Evolutionary conservation across 2,797 vertebrate genomes (phyloP).

Genomic region (Furcifer pardalis): DNA sequence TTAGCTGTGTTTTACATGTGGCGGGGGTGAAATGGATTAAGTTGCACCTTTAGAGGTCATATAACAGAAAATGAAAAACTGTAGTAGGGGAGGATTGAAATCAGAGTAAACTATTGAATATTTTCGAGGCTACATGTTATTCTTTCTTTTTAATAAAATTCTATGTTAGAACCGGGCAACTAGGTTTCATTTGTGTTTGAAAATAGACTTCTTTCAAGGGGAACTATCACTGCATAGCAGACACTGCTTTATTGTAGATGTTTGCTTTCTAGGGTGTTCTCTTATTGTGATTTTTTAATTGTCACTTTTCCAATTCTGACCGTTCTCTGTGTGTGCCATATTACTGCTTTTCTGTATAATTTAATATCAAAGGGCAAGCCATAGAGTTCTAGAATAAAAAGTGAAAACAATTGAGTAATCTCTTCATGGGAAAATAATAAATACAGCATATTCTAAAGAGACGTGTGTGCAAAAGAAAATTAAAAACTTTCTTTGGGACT

Average conservation of each 20-base stretch:
- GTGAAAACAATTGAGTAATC: background rate
- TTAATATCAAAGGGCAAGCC: background rate
- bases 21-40: conserved; percentile 44
- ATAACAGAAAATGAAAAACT: conserved; percentile 43
- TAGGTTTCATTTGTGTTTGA: background rate
- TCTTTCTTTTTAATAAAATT: background rate
- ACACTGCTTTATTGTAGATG: background rate
- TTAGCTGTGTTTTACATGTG: conserved; percentile 29
- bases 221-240: background rate
- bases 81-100: conserved; percentile 28
- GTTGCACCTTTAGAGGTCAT: conserved; percentile 18
- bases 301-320: background rate
- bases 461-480: background rate
- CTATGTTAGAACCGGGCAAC: conserved; percentile 11
- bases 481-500: background rate
- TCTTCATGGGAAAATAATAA: background rate
- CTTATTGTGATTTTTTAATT: background rate
- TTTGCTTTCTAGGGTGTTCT: background rate
- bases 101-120: conserved; percentile 32
- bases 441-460: background rate
- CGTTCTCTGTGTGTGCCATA: background rate
- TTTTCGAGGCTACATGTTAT: background rate
- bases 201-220: conserved; percentile 4
- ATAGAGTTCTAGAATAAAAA: background rate
- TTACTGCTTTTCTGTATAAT: background rate